Conservation (phyloP, 1,140 invertebrate genomes). For the Notospermus geniculatus region DNA sequence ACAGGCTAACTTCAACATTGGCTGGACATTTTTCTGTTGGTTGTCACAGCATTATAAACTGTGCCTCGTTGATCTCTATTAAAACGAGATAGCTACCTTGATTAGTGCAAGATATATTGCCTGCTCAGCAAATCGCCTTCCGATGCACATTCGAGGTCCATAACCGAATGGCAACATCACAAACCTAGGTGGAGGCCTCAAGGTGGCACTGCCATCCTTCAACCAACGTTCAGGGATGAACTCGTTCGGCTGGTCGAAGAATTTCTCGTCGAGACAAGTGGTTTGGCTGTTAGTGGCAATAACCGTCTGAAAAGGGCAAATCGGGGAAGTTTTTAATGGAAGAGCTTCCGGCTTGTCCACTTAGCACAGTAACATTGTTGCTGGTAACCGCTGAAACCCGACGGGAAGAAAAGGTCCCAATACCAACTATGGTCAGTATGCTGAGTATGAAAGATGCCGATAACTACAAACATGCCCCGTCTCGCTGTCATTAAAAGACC, state of each 20-base stretch:
- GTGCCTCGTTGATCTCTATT: not conserved
- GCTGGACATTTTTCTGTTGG: not conserved
- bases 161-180: slow-evolving; percentile 84
- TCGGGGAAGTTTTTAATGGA: no score
- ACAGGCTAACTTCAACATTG: not conserved
- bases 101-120: slow-evolving; percentile 77
- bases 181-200: slow-evolving; percentile 54
- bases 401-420: no score
- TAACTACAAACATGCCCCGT: no score
- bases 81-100: slow-evolving; percentile 63
- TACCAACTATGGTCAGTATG: no score
- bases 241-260: slow-evolving; percentile 37
- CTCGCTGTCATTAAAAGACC: no score
- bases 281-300: slow-evolving; percentile 27
- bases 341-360: no score
- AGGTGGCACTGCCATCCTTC: slow-evolving; percentile 15
- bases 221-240: slow-evolving; percentile 50
- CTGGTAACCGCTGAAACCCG: no score
- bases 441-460: no score
- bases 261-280: slow-evolving; percentile 37
- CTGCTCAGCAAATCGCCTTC: slow-evolving; percentile 82
- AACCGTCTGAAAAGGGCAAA: slow-evolving; percentile 9
- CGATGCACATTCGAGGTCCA: slow-evolving; percentile 83
- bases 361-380: no score
- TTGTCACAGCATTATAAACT: not conserved